Conservation (phyloP, 2,888 invertebrate genomes). For the Stenchaetothrips biformis region DNA sequence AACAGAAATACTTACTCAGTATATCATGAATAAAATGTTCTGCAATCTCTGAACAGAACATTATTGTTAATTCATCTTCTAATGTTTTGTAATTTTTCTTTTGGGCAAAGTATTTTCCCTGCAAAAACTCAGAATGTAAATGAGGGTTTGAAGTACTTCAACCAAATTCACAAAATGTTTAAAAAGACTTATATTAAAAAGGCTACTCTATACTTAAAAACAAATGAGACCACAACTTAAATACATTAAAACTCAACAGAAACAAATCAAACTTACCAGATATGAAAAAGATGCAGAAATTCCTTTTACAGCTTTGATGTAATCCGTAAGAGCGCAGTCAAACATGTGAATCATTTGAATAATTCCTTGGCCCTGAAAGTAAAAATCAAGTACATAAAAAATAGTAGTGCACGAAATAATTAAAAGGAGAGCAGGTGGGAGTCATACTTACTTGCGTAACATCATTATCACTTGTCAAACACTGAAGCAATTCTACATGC, state of each 20-base stretch:
- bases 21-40: constrained; percentile 14
- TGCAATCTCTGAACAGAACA: background rate
- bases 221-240: background rate
- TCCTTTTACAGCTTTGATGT: constrained; percentile 2
- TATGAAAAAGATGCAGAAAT: constrained; percentile 12
- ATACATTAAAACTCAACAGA: background rate
- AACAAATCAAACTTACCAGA: background rate
- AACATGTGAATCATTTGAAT: constrained; percentile 9
- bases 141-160: background rate
- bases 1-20: background rate
- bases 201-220: too few species aligned
- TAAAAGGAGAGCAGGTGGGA: background rate
- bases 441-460: background rate
- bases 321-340: background rate
- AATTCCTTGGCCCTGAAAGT: background rate
- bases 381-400: background rate
- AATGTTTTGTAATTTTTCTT: constrained; percentile 10
- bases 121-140: background rate
- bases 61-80: constrained; percentile 2
- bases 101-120: constrained; percentile 15
- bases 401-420: too few species aligned
- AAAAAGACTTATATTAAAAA: too few species aligned
- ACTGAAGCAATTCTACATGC: background rate
- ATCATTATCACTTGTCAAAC: background rate
- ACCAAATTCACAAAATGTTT: background rate